Conservation (phyloP, 2,797 vertebrate species). For the Psittacula derbiana region DNA sequence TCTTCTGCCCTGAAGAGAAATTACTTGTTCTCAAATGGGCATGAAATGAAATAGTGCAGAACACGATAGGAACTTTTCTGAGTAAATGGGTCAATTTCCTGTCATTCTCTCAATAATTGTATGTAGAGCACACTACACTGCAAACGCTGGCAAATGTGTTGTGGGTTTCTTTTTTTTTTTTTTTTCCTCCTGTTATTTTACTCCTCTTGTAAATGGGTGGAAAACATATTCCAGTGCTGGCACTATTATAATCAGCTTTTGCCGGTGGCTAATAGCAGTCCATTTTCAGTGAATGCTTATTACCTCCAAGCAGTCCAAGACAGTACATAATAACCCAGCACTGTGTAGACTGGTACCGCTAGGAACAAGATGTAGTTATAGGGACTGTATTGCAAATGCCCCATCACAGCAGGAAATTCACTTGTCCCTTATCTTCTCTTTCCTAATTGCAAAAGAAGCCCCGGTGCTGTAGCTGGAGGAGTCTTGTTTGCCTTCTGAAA, state of each 20-base stretch:
- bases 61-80: slow-evolving; percentile 59
- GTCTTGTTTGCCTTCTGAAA: slow-evolving; percentile 13
- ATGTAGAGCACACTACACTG: slow-evolving; percentile 34
- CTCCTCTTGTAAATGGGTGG: slow-evolving; percentile 61
- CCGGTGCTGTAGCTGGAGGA: not conserved
- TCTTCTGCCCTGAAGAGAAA: slow-evolving; percentile 68
- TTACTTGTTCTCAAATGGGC: slow-evolving; percentile 69
- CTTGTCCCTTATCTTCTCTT: slow-evolving; percentile 49
- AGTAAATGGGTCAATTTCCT: slow-evolving; percentile 71
- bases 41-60: slow-evolving; percentile 70
- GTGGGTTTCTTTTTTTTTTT: not conserved
- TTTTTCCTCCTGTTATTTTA: slow-evolving; percentile 47
- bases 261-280: slow-evolving; percentile 66
- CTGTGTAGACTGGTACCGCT: slow-evolving; percentile 50
- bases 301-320: slow-evolving; percentile 65
- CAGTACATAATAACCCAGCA: slow-evolving; percentile 53
- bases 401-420: slow-evolving; percentile 60
- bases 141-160: slow-evolving; percentile 19
- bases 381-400: not conserved
- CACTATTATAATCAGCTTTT: slow-evolving; percentile 69
- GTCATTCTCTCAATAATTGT: slow-evolving; percentile 69
- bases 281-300: slow-evolving; percentile 69
- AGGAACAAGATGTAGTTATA: slow-evolving; percentile 48
- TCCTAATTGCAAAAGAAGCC: slow-evolving; percentile 41
- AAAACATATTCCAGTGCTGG: slow-evolving; percentile 65